Evolutionary conservation across 2,888 invertebrate genomes (phyloP).

Genomic region (Phasia obesa): DNA sequence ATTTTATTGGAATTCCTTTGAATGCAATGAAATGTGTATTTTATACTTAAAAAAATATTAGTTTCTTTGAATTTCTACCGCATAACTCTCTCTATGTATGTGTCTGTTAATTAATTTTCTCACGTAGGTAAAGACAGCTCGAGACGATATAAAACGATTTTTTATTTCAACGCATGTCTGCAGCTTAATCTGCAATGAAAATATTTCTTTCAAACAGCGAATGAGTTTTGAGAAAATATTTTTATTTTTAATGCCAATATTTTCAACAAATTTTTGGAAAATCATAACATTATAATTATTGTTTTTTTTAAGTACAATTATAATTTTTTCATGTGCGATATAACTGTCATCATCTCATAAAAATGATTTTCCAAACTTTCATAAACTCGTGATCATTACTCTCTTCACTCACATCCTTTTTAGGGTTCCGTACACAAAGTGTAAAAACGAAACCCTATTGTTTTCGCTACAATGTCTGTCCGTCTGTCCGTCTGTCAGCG

Average conservation of each 20-base stretch:
- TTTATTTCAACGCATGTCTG: conserved; percentile 23
- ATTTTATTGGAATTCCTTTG: too few species aligned
- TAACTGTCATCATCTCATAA: conserved; percentile 64
- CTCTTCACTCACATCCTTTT: conserved; percentile 17
- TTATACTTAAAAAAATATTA: neutral
- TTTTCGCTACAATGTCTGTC: too few species aligned
- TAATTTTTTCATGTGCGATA: conserved; percentile 36
- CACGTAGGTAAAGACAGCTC: conserved; percentile 19
- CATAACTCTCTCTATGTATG: too few species aligned
- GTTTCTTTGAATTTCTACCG: neutral
- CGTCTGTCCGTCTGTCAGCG: too few species aligned
- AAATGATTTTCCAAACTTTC: conserved; percentile 15
- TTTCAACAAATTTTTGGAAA: conserved; percentile 22
- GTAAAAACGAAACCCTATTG: too few species aligned
- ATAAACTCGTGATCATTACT: neutral
- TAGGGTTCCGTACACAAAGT: too few species aligned
- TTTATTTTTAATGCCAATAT: conserved; percentile 38
- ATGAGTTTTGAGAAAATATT: conserved; percentile 50
- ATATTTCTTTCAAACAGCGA: conserved; percentile 2
- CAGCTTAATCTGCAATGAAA: neutral
- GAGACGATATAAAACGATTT: conserved; percentile 36
- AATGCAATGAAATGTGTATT: too few species aligned
- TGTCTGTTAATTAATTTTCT: neutral
- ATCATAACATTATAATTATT: conserved; percentile 34
- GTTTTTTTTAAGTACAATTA: conserved; percentile 19